Base-by-base conservation (phyloP, 1,140 invertebrate genomes). In the Batillaria attramentaria region DNA sequence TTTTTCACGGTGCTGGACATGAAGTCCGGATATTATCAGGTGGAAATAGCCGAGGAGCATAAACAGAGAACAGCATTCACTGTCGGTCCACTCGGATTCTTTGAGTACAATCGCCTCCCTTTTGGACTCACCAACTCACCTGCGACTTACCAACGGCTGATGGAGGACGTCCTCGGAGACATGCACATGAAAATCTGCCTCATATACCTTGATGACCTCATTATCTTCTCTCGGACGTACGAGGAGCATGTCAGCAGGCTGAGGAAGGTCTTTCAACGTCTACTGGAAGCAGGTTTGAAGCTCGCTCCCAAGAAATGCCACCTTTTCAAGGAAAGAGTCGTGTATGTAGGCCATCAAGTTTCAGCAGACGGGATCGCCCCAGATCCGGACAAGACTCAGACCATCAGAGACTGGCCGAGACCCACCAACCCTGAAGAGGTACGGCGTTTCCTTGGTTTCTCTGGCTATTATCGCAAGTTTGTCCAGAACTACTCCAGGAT, bases 391-490 rank as follows among this genome's bases (percentile, higher is more conserved):
- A 90, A 91, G 70, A 79, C 83, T 31, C 60, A 82, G 37, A 81
- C 81, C 16, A 77, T 90, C 18, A 70, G 62, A 24, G 57, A 87
- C 13, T 88, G 83, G 79, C 88, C 86, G 24, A 78, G 62, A 20
- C 88, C 89, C 33, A 82, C 2, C 16, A 87, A 81, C 39, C 37
- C 84, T 0, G 85, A 84, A 33, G 75, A 86, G 18, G 65, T 91
- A 0, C 79, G 90, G 60, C 35, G 84, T 37, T 92, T 93, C 79
- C 57, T 93, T 1, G 92, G 92, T 3, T 81, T 93, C 39, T 79
- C 88, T 54, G 87, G 88, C 57, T 92, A 91, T 77, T 89, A 90
- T 76, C 60, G 87, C 2, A 84, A 85, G 76, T 91, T 91, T 83
- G 87, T 92, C 31, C 85, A 79, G 85, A 31, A 82, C 31, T 88